Base-by-base conservation (phyloP, 2,797 vertebrate species). In the Micrastur ruficollis region DNA sequence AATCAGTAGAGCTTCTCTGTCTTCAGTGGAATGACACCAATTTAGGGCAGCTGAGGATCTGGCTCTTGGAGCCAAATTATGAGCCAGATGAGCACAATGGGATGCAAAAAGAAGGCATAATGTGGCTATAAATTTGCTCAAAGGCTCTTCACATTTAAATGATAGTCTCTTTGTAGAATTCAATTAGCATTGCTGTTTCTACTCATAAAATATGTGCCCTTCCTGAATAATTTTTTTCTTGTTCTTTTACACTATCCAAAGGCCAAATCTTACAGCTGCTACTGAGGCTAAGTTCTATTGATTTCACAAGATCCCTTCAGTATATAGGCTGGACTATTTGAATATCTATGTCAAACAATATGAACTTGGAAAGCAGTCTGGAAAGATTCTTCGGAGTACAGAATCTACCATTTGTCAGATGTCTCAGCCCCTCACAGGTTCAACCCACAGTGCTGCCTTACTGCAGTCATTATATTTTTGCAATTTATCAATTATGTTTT, bases 81-180 rank as follows among this genome's bases (percentile, higher is more conserved):
- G 85, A 91, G 87, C 90, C 91, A 96, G 90, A 95, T 84, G 85
- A 95, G 80, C 82, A 96, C 94, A 97, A 94, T 93, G 66, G 65
- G 70, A 96, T 90, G 72, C 42, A 91, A 95, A 96, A 93, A 89
- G 70, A 95, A 89, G 73, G 76, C 80, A 62, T 86, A 94, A 95
- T 95, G 83, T 89, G 66, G 62, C 78, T 62, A 97, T 95, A 95
- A 94, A 97, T 93, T 95, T 92, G 58, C 58, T 94, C 55, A 93
- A 95, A 96, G 55, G 83, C 86, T 93, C 88, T 96, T 93, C 95
- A 90, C 63, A 92, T 90, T 93, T 95, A 88, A 90, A 49, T 93
- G 91, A 75, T 88, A 84, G 47, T 89, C 82, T 94, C 91, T 93
- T 90, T 93, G 85, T 95, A 79, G 91, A 96, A 95, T 93, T 97